Conservation (phyloP, 2,888 invertebrate species). For the Leuctra nigra region DNA sequence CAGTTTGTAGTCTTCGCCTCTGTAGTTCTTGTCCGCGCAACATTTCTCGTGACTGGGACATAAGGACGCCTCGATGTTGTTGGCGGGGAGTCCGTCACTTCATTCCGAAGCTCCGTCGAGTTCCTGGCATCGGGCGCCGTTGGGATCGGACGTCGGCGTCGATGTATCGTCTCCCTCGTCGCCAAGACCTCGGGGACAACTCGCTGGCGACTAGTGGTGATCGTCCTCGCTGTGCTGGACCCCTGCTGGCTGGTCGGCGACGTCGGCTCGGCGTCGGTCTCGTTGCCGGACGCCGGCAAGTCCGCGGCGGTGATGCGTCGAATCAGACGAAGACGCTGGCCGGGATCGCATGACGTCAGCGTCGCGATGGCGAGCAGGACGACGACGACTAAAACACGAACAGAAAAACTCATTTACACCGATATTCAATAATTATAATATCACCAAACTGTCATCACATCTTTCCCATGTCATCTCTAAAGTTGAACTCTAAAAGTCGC, state of each 20-base stretch:
- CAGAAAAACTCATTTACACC: too few relatives aligned
- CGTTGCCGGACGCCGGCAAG: conserved; percentile 8
- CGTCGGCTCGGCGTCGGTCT: not conserved
- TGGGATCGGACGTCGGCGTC: not conserved
- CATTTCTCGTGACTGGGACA: not conserved
- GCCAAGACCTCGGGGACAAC: not conserved
- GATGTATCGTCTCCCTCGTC: not conserved
- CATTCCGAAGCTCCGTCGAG: too few relatives aligned
- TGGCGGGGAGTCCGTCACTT: too few relatives aligned
- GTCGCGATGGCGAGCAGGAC: not conserved
- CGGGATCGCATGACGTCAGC: not conserved
- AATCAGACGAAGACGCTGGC: conserved; percentile 4
- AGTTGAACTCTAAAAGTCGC: too few relatives aligned
- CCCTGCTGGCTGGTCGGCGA: not conserved
- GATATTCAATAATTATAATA: too few relatives aligned
- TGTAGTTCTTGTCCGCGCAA: too few relatives aligned
- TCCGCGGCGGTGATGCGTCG: conserved; percentile 12
- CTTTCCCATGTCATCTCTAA: too few relatives aligned
- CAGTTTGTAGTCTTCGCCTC: not conserved
- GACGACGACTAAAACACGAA: not conserved
- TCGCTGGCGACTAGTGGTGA: not conserved
- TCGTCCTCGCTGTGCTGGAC: not conserved
- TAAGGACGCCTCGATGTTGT: not conserved
- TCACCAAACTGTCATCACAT: too few relatives aligned
- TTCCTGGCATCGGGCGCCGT: too few relatives aligned